A percentile compares a stretch with the other conserved stretches of the same genome.
These are phyloP conservation scores for Acrobasis suavella DNA, from an alignment of 2,888 invertebrate genomes.

Conservation along the genomic window DNA sequence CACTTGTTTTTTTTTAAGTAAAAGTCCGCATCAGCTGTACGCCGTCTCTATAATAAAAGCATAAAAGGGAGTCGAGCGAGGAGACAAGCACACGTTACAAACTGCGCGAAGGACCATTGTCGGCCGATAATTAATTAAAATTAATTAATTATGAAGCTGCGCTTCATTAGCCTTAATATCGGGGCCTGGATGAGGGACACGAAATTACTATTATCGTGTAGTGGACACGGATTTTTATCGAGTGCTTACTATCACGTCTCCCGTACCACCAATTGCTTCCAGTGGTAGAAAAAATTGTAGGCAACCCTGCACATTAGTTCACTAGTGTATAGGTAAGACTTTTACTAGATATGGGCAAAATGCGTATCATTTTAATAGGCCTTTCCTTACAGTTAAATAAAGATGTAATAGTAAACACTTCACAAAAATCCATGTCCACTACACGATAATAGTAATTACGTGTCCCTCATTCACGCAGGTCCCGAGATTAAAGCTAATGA, in stretches of 20 bases:
- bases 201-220: conserved; percentile 5
- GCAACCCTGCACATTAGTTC: too few relatives aligned
- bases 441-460: conserved; percentile 10
- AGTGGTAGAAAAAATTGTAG: too few relatives aligned
- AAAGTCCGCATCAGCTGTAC: not conserved
- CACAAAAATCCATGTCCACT: conserved; percentile 8
- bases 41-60: not conserved
- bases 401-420: not conserved
- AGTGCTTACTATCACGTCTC: too few relatives aligned
- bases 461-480: not conserved
- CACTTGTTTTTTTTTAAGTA: too few relatives aligned
- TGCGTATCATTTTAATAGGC: too few relatives aligned
- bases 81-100: conserved; percentile 16
- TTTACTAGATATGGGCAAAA: too few relatives aligned
- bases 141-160: conserved; percentile 17
- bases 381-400: too few relatives aligned
- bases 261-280: too few relatives aligned
- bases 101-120: conserved; percentile 15
- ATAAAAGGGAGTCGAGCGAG: not conserved
- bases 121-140: conserved; percentile 21
- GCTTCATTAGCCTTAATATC: conserved; percentile 14
- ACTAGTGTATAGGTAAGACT: too few relatives aligned
- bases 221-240: conserved; percentile 8
- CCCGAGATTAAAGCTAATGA: conserved; percentile 14
- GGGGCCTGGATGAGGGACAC: not conserved